phyloP scores from a whole-genome alignment of 1,140 invertebrate genomes.

The Chrysomallon squamiferum region DNA sequence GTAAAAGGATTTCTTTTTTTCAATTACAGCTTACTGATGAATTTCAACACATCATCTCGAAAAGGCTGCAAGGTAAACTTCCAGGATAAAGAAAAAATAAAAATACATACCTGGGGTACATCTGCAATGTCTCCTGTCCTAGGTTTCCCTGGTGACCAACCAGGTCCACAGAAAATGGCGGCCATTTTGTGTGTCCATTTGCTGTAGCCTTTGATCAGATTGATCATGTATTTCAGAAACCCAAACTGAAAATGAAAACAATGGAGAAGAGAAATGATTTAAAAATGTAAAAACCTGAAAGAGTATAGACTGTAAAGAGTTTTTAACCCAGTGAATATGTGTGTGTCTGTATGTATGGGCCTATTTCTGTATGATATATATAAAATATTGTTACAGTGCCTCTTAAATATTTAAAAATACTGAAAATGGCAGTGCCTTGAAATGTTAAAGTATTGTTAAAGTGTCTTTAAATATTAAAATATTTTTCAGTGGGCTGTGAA shows the following conservation, averaged over 20 bases:
- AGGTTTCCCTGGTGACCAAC: slow-evolving; percentile 83
- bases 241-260: slow-evolving; percentile 72
- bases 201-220: slow-evolving; percentile 67
- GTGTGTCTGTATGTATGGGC: not conserved
- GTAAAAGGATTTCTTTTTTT: too few species aligned
- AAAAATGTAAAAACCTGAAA: slow-evolving; percentile 11
- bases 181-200: slow-evolving; percentile 70
- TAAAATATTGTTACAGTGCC: not conserved
- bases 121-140: slow-evolving; percentile 77
- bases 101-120: slow-evolving; percentile 82
- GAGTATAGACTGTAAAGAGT: slow-evolving; percentile 5
- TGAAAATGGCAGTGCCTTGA: too few species aligned
- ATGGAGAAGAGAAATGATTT: not conserved
- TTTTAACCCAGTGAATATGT: not conserved
- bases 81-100: too few species aligned
- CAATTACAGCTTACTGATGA: too few species aligned
- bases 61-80: too few species aligned
- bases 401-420: not conserved
- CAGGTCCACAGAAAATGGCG: slow-evolving; percentile 82
- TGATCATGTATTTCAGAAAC: slow-evolving; percentile 73
- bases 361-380: not conserved
- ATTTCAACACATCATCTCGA: too few species aligned
- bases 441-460: too few species aligned
- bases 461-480: too few species aligned
- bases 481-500: too few species aligned